Percentiles rank a stretch among this genome's conserved stretches.
These are phyloP conservation scores for Auanema sp. DNA, from an alignment of 2,888 invertebrate genomes.

Conservation along the genomic window DNA sequence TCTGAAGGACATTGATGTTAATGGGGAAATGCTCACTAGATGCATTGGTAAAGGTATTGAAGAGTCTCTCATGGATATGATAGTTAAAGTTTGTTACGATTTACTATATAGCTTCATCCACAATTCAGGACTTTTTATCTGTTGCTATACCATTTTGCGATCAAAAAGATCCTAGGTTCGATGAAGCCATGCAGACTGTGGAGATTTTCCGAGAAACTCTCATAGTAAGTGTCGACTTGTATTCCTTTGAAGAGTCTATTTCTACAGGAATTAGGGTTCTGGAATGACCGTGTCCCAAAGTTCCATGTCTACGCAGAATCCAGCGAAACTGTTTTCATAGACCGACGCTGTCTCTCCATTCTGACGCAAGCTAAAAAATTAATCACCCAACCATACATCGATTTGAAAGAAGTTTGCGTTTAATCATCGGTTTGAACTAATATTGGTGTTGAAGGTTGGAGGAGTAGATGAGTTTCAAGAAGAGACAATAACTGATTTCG, in stretches of 20 bases:
- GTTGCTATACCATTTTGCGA: slow-evolving; percentile 11
- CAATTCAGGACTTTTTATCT: slow-evolving; percentile 13
- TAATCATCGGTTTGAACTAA: background rate
- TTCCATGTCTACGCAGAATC: slow-evolving; percentile 20
- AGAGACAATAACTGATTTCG: slow-evolving; percentile 18
- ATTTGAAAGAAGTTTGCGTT: slow-evolving; percentile 6
- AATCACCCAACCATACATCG: slow-evolving; percentile 41
- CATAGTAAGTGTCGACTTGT: slow-evolving; percentile 12
- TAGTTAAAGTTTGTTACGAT: background rate
- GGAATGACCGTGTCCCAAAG: slow-evolving; percentile 25
- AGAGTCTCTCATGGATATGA: background rate
- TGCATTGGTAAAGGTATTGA: background rate
- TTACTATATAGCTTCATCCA: background rate
- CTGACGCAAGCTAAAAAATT: slow-evolving; percentile 49
- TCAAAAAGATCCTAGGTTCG: slow-evolving; percentile 14
- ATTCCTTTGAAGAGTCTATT: background rate
- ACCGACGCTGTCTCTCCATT: slow-evolving; percentile 50
- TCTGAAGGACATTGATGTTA: background rate
- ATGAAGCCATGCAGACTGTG: slow-evolving; percentile 6
- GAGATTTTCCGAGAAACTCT: slow-evolving; percentile 13
- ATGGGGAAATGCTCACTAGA: background rate
- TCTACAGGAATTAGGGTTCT: slow-evolving; percentile 24
- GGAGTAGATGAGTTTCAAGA: slow-evolving; percentile 18
- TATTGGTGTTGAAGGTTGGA: slow-evolving; percentile 22
- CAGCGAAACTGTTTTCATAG: slow-evolving; percentile 40